phyloP scores from a whole-genome alignment of 2,888 invertebrate species.

The Heliconius hortense region DNA sequence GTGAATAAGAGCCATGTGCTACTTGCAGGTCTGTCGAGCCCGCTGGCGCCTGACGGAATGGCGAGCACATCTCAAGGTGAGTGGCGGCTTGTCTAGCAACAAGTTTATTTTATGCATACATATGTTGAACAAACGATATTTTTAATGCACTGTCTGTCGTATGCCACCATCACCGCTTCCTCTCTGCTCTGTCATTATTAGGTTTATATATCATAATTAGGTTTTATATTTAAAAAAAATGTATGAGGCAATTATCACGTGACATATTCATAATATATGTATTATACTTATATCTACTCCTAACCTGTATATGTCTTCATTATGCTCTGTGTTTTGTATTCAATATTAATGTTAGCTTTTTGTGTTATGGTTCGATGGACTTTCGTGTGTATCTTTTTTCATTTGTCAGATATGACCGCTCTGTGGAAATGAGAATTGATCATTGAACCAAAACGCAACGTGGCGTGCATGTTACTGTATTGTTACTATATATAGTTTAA shows the following conservation, averaged over 20 bases:
- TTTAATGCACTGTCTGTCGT: slow-evolving; percentile 83
- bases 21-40: slow-evolving; percentile 83
- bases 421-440: slow-evolving; percentile 55
- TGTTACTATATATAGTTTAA: slow-evolving; percentile 73
- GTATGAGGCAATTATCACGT: slow-evolving; percentile 82
- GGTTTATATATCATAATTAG: slow-evolving; percentile 78
- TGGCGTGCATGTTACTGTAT: slow-evolving; percentile 79
- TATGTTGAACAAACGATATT: slow-evolving; percentile 81
- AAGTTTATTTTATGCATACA: slow-evolving; percentile 81
- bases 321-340: slow-evolving; percentile 80
- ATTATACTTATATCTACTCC: slow-evolving; percentile 68
- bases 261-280: slow-evolving; percentile 69
- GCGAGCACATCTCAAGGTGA: slow-evolving; percentile 94
- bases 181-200: slow-evolving; percentile 83
- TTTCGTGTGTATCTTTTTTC: slow-evolving; percentile 51
- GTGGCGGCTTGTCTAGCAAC: slow-evolving; percentile 80
- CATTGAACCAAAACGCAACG: slow-evolving; percentile 80
- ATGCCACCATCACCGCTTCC: slow-evolving; percentile 83
- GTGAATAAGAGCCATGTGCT: slow-evolving; percentile 55
- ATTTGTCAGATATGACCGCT: slow-evolving; percentile 52
- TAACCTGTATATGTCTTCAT: slow-evolving; percentile 79
- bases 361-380: slow-evolving; percentile 80
- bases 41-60: slow-evolving; percentile 86
- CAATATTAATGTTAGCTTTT: slow-evolving; percentile 78
- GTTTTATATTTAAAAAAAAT: slow-evolving; percentile 73